Percentiles rank a stretch among this genome's conserved stretches.
These are phyloP conservation scores for Felis chaus DNA, from an alignment of 2,113 vertebrate genomes.

Conservation along the genomic window DNA sequence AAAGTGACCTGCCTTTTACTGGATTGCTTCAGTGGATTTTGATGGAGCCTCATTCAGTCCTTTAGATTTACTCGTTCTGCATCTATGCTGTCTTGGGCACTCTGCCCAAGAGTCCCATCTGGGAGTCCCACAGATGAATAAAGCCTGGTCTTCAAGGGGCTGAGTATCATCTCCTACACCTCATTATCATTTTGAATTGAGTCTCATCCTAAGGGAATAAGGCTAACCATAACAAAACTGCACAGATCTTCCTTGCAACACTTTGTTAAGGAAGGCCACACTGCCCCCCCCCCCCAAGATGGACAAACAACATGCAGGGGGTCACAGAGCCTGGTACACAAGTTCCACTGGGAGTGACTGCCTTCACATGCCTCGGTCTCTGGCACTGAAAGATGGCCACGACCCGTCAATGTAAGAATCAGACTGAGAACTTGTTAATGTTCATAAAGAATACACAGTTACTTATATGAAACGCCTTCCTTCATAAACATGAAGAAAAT, in stretches of 20 bases:
- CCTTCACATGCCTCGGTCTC: neutral
- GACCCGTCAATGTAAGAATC: neutral
- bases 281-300: neutral
- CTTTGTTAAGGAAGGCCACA: neutral
- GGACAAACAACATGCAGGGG: neutral
- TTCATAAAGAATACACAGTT: constrained; percentile 11
- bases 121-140: neutral
- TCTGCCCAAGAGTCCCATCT: neutral
- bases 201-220: neutral
- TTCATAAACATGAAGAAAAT: constrained; percentile 52
- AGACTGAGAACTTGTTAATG: neutral
- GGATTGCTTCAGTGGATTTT: neutral
- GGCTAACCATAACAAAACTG: neutral
- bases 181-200: neutral
- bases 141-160: neutral
- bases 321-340: neutral
- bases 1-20: neutral
- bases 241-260: neutral
- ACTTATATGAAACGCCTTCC: neutral
- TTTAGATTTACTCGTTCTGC: neutral
- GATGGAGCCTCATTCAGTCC: neutral
- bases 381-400: neutral
- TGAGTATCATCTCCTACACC: neutral
- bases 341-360: neutral
- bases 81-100: neutral